Evolutionary conservation across 1,140 invertebrate genomes (phyloP).

Genomic region (Philopotamus ludificatus): DNA sequence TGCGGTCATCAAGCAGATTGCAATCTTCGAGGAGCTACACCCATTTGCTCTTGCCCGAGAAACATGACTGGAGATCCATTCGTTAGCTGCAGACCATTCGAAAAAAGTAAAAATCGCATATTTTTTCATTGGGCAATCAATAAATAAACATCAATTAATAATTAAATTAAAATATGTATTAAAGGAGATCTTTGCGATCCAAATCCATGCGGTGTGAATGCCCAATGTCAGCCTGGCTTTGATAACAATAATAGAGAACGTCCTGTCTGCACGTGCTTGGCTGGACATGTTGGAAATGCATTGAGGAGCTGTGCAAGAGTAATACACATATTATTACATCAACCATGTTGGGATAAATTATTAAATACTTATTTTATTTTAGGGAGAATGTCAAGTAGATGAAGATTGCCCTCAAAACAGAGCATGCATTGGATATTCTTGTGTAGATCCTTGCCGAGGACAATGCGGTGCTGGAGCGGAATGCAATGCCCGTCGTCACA

Average conservation of each 20-base stretch:
- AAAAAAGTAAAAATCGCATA: too few species aligned
- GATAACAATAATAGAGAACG: constrained; percentile 77
- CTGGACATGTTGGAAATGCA: constrained; percentile 80
- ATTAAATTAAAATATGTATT: constrained; percentile 9
- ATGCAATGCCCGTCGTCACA: constrained; percentile 68
- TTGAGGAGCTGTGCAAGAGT: constrained; percentile 66
- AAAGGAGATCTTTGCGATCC: constrained; percentile 77
- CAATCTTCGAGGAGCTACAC: constrained; percentile 71
- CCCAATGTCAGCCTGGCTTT: constrained; percentile 77
- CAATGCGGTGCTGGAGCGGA: constrained; percentile 71
- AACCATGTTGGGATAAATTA: not conserved
- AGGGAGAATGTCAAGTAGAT: constrained; percentile 75
- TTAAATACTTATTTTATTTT: not conserved
- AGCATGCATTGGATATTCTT: constrained; percentile 73
- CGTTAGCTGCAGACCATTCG: constrained; percentile 74
- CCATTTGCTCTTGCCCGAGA: constrained; percentile 80
- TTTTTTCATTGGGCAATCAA: not conserved
- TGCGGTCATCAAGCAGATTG: constrained; percentile 82
- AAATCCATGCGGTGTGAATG: constrained; percentile 81
- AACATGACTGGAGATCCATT: constrained; percentile 88
- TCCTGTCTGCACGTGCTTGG: constrained; percentile 77
- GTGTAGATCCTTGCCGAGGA: constrained; percentile 73
- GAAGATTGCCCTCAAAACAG: constrained; percentile 68
- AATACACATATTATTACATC: constrained; percentile 33
- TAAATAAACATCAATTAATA: too few species aligned